phyloP scores from a whole-genome alignment of 2,113 vertebrate species.

The Montifringilla adamsi region DNA sequence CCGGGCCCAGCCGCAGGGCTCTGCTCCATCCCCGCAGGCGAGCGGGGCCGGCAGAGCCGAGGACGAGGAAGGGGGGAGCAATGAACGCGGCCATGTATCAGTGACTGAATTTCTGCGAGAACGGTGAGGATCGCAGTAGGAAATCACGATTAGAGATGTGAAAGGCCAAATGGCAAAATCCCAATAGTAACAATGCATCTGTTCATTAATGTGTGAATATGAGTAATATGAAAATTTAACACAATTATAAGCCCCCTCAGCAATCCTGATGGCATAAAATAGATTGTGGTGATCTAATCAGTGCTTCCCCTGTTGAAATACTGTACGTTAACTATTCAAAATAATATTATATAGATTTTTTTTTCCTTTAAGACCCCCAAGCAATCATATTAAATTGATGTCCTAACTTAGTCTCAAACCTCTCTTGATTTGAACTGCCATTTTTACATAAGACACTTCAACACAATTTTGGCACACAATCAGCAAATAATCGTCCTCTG shows the following conservation, averaged over 20 bases:
- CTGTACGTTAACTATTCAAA: constrained; percentile 36
- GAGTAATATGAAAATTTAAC: constrained; percentile 66
- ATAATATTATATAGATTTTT: neutral
- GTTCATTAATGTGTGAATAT: constrained; percentile 56
- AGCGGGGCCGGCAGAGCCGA: neutral
- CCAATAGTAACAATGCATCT: constrained; percentile 65
- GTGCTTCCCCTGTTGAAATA: constrained; percentile 46
- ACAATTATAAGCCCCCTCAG: constrained; percentile 55
- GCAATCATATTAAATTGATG: constrained; percentile 4
- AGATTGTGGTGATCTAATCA: constrained; percentile 47
- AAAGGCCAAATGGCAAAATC: constrained; percentile 66
- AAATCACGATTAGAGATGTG: constrained; percentile 22
- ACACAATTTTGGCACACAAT: neutral
- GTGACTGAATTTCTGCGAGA: neutral
- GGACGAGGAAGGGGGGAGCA: neutral
- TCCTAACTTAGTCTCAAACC: constrained; percentile 12
- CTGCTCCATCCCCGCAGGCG: neutral
- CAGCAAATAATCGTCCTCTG: neutral
- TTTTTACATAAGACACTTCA: neutral
- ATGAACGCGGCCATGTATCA: neutral
- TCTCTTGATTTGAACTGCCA: neutral
- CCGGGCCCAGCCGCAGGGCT: neutral
- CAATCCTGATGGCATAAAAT: constrained; percentile 27
- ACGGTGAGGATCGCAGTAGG: constrained; percentile 12
- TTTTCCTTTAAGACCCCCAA: neutral